Base-by-base conservation (phyloP, 1,140 invertebrate species). In the Vollenhovia emeryi region DNA sequence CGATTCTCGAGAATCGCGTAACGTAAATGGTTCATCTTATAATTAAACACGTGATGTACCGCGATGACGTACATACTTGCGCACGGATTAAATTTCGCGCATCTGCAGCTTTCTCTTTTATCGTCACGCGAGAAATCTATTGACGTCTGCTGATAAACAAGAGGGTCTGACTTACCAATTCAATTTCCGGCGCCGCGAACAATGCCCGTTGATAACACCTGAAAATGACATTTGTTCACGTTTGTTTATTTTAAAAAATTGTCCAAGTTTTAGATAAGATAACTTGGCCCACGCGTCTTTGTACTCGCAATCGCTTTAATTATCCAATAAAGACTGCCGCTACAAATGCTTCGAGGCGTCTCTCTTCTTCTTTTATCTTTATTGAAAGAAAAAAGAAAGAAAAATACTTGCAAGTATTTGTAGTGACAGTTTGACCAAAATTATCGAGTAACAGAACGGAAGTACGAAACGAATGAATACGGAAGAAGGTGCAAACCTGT, bases 121-220 rank as follows among this genome's bases (percentile, higher is more conserved):
- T 68, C 40, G 15, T 11, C 43, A 6, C 50, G 30, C 27, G 30
- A 21, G n/a, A 40, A 24, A 60, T 75, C 9, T 40, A 24, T 24
- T 40, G 4, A 59, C 30, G 11, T 60, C 9, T 45, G 36, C 40
- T 21, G n/a, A 45, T 73, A 82, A 57, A 82, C 24, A 43, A 57
- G 24, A 66, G 36, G 15, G 30, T 69, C 33, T 43, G 36, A 85
- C 92, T 93, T 79, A 93, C 92, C 89, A 80, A 87, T 82, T 50
- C 84, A 85, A 52, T 92, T 91, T 36, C 71, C 87, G 85, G 89
- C 90, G 60, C 79, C 45, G 45, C 84, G 80, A 33, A 87, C 88
- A 55, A 87, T 84, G 59, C 88, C 92, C 52, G 91, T 76, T 30
- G 73, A 71, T 55, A 91, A 85, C 64, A 75, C 86, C 92, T 93